Percentiles rank a stretch among this genome's conserved stretches.
These are phyloP conservation scores for Sebastes aleutianus DNA, from an alignment of 2,797 vertebrate species.

Conservation along the genomic window DNA sequence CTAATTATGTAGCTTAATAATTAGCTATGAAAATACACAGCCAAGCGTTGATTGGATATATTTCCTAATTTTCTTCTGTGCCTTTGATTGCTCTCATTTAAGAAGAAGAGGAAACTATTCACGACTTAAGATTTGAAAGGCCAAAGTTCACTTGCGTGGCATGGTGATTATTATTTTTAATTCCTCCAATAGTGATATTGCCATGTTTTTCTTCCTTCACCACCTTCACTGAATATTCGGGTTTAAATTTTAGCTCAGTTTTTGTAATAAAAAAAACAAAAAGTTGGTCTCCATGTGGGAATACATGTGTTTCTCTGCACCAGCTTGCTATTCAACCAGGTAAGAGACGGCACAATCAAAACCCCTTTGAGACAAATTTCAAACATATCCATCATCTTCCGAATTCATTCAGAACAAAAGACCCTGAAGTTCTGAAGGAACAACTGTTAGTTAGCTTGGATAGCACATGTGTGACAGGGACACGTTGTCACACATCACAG, in stretches of 20 bases:
- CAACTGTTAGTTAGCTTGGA: neutral
- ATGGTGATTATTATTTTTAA: neutral
- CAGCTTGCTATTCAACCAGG: neutral
- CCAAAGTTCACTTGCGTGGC: neutral
- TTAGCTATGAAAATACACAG: neutral
- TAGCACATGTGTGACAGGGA: neutral
- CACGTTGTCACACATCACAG: neutral
- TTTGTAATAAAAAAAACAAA: neutral
- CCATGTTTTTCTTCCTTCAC: neutral
- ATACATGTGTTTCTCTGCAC: neutral
- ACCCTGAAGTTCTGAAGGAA: neutral
- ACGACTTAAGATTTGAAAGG: neutral
- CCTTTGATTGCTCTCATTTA: neutral
- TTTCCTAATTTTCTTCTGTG: neutral
- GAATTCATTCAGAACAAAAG: neutral
- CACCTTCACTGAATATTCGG: neutral
- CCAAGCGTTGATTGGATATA: neutral
- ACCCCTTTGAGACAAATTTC: neutral
- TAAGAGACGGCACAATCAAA: neutral
- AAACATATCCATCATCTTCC: neutral
- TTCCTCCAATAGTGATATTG: neutral
- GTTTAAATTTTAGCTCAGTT: neutral
- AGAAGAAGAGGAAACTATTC: neutral
- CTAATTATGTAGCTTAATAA: constrained; percentile 15
- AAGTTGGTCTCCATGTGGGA: neutral